phyloP scores from a whole-genome alignment of 2,888 invertebrate genomes.

The Polydrusus tereticollis region DNA sequence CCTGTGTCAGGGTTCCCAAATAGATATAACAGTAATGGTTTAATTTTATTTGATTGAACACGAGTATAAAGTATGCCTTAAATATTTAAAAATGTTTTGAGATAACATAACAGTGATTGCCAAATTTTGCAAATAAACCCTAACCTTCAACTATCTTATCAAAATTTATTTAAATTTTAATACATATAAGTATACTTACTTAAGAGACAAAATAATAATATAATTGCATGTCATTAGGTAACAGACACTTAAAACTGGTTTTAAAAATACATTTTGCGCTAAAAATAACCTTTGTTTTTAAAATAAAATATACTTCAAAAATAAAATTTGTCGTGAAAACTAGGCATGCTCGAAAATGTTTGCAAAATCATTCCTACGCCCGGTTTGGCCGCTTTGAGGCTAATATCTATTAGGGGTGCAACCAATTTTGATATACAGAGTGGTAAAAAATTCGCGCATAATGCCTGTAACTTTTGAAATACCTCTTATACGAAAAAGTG shows the following conservation, averaged over 20 bases:
- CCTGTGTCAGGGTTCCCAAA: not conserved
- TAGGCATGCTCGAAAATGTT: too few species aligned
- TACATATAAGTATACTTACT: too few species aligned
- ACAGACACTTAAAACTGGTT: not conserved
- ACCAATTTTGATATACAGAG: too few species aligned
- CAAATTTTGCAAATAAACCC: conserved; percentile 6
- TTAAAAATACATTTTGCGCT: not conserved
- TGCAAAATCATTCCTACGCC: too few species aligned
- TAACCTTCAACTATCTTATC: conserved; percentile 22
- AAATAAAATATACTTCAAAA: not conserved
- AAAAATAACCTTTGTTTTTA: not conserved
- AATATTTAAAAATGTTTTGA: not conserved
- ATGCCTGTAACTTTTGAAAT: too few species aligned
- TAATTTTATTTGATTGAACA: too few species aligned
- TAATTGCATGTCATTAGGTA: conserved; percentile 22
- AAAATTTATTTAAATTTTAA: conserved; percentile 6
- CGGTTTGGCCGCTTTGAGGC: too few species aligned
- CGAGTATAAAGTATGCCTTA: too few species aligned
- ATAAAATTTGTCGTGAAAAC: not conserved
- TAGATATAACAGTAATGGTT: too few species aligned
- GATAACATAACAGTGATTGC: not conserved
- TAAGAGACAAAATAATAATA: conserved; percentile 19
- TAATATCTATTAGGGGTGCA: too few species aligned
- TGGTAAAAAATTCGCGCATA: too few species aligned
- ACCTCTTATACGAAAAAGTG: too few species aligned